Evolutionary conservation across 1,140 invertebrate species (phyloP).

Genomic region (Drosophila obscura): DNA sequence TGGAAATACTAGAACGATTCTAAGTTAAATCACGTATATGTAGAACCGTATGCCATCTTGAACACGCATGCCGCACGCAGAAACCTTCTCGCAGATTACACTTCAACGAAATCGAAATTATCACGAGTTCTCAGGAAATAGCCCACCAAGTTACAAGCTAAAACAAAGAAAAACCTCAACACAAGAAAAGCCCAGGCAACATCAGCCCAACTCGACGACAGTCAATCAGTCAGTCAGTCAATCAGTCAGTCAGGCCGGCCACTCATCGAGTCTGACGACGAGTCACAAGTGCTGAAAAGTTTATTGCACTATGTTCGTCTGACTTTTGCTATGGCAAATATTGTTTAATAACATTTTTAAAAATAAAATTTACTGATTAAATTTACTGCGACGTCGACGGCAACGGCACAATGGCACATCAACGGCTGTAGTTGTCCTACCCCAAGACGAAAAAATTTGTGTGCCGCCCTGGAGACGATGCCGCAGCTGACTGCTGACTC

Average conservation of each 20-base stretch:
- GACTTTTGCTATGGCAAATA: slow-evolving; percentile 76
- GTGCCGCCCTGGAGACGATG: slow-evolving; percentile 18
- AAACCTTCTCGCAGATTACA: slow-evolving; percentile 25
- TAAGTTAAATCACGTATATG: not conserved
- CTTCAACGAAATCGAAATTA: slow-evolving; percentile 54
- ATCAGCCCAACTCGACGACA: slow-evolving; percentile 1
- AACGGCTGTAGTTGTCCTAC: slow-evolving; percentile 61
- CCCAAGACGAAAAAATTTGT: slow-evolving; percentile 64
- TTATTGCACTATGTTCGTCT: slow-evolving; percentile 69
- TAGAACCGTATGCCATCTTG: not conserved
- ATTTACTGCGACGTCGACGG: slow-evolving; percentile 31
- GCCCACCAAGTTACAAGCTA: slow-evolving; percentile 22
- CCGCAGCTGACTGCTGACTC: slow-evolving; percentile 28
- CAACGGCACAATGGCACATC: slow-evolving; percentile 45
- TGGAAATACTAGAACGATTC: not conserved
- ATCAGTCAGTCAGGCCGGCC: slow-evolving; percentile 13
- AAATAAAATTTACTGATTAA: slow-evolving; percentile 81
- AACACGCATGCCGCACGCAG: not conserved
- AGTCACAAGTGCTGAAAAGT: slow-evolving; percentile 73
- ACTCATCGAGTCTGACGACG: slow-evolving; percentile 34
- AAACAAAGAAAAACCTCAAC: slow-evolving; percentile 50
- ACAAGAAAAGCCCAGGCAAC: slow-evolving; percentile 1
- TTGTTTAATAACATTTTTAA: slow-evolving; percentile 81
- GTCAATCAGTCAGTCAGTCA: slow-evolving; percentile 12
- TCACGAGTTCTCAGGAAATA: slow-evolving; percentile 41